Base-by-base conservation (phyloP, 2,888 invertebrate species). In the Limnephilus rhombicus region DNA sequence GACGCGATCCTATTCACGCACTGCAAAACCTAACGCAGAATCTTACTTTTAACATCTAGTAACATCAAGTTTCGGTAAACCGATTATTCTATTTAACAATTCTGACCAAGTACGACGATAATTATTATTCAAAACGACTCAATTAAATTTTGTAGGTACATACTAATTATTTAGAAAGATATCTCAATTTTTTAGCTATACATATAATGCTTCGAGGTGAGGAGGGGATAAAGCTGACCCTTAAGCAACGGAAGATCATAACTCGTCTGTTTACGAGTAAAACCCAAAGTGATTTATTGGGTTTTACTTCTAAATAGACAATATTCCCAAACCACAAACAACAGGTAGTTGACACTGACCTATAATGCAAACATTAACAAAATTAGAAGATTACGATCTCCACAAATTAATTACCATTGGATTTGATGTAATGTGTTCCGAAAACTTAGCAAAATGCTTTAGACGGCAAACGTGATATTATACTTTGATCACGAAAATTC, bases 91-190 rank as follows among this genome's bases (percentile, higher is more conserved):
- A 89, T 89, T 68, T 37, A 80, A 89, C 88, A 80, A 80, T 80
- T 89, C 45, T 89, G 88, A 89, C 88, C 37, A 89, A 18, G 37
- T 29, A 89, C 88, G 88, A 86, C 86, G 29, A 41, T 31, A 68
- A 88, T 37, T 89, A 89, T 80, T 89, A 88, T 88, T 89, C n/a
- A 89, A 89, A 89, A 89, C 88, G 88, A 89, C 68, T 89, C 88
- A 89, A 89, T 89, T 89, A 80, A 89, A 89, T 89, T 89, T 89
- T 89, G 88, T 89, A 15, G 49, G 49, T 49, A 45, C 45, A 45
- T 45, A 89, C 88, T 89, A 89, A 89, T 80, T 89, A 80, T 80
- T 89, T 85, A 29, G 49, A 53, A 31, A 49, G 87, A 13, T 87
- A 68, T 53, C 18, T 87, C 53, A 18, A 31, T 68, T 31, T 49